A percentile compares a stretch with the other conserved stretches of the same genome.
Conservation (phyloP, 2,888 invertebrate genomes). For the Drosophila kuntzei region DNA sequence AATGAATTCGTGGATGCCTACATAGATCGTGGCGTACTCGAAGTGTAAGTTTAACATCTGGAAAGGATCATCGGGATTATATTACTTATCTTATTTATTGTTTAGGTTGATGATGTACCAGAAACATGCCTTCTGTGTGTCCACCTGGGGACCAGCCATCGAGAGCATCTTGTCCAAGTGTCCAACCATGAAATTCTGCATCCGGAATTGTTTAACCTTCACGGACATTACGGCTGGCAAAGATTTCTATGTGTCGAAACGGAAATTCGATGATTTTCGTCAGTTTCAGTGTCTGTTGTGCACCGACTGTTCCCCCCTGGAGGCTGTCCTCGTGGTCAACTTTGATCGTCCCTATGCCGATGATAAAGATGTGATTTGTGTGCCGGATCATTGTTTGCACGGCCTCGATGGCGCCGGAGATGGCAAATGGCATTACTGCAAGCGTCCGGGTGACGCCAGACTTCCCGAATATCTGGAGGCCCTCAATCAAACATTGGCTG, state of each 20-base stretch:
- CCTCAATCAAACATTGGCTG: constrained; percentile 65
- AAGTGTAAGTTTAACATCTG: constrained; percentile 71
- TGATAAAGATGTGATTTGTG: constrained; percentile 46
- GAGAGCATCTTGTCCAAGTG: constrained; percentile 88
- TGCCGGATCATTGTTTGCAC: constrained; percentile 53
- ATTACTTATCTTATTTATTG: background rate
- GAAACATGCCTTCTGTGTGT: constrained; percentile 84
- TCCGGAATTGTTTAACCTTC: constrained; percentile 88
- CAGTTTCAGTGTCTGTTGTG: constrained; percentile 70
- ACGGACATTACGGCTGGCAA: constrained; percentile 87
- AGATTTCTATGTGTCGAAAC: constrained; percentile 81
- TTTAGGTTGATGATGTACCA: constrained; percentile 78
- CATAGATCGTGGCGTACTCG: constrained; percentile 76
- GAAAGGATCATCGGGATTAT: background rate
- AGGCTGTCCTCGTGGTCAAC: constrained; percentile 79
- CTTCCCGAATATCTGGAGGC: constrained; percentile 67
- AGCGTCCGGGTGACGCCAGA: constrained; percentile 72
- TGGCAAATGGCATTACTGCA: constrained; percentile 76
- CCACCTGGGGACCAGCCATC: constrained; percentile 88
- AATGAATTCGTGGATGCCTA: constrained; percentile 73
- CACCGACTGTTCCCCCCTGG: constrained; percentile 80
- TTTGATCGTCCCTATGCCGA: constrained; percentile 63
- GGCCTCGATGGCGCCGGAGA: constrained; percentile 35
- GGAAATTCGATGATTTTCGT: constrained; percentile 75
- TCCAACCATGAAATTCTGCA: constrained; percentile 88